Percentiles rank a stretch among this genome's conserved stretches.
phyloP scores from a whole-genome alignment of 2,113 vertebrate species.

The Ochotona curzoniae region DNA sequence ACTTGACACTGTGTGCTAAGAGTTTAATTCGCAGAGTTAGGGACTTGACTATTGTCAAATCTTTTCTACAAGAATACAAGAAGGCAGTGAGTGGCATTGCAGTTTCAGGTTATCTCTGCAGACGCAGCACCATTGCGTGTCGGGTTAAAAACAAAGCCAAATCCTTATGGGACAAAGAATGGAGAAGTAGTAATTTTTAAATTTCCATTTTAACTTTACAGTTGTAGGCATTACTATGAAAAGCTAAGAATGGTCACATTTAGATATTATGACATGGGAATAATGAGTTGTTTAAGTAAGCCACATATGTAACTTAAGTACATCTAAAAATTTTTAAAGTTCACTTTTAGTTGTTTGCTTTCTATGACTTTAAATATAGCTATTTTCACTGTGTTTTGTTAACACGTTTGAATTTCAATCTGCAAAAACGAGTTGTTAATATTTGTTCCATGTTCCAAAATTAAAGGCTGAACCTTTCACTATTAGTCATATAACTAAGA shows the following conservation, averaged over 20 bases:
- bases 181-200: background rate
- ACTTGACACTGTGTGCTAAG: too few species aligned
- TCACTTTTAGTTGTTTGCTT: background rate
- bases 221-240: background rate
- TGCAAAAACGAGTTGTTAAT: background rate
- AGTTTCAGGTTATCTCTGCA: background rate
- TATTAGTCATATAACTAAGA: background rate
- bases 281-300: background rate
- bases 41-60: too few species aligned
- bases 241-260: background rate
- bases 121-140: background rate
- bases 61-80: background rate
- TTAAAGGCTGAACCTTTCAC: background rate
- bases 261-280: background rate
- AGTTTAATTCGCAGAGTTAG: background rate
- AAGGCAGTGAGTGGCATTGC: background rate
- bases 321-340: background rate
- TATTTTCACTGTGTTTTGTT: background rate
- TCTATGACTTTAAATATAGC: background rate
- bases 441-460: background rate
- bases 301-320: background rate
- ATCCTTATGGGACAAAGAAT: background rate
- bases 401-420: background rate
- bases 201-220: background rate
- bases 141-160: background rate